phyloP scores from a whole-genome alignment of 1,140 invertebrate species.

The Rhagoletis zephyria region DNA sequence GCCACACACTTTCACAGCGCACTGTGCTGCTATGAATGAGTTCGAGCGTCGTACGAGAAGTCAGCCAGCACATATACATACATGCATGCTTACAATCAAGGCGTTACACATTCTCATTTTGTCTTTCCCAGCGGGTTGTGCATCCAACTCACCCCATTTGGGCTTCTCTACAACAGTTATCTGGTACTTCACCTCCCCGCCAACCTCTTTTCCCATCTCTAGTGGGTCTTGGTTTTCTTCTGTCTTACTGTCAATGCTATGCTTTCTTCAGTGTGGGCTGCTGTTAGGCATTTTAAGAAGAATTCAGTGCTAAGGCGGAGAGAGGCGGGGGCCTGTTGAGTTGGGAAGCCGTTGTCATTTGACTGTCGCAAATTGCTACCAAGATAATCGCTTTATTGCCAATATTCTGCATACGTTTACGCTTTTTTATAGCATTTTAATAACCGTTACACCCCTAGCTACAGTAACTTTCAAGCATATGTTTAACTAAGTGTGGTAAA shows the following conservation, averaged over 20 bases:
- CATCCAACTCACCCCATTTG: too few relatives aligned
- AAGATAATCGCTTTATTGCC: constrained; percentile 33
- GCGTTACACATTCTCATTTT: too few relatives aligned
- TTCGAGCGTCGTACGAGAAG: not conserved
- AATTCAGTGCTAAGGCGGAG: not conserved
- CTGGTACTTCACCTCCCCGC: too few relatives aligned
- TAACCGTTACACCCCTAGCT: not conserved
- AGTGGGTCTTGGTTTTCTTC: too few relatives aligned
- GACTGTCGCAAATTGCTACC: constrained; percentile 9
- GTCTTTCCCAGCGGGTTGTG: too few relatives aligned
- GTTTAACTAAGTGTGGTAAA: not conserved
- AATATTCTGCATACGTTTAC: constrained; percentile 19
- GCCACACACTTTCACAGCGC: not conserved
- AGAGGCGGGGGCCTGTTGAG: not conserved
- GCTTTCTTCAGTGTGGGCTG: not conserved
- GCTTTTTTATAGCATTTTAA: constrained; percentile 17
- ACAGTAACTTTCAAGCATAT: not conserved
- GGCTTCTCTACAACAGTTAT: too few relatives aligned
- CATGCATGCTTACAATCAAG: not conserved
- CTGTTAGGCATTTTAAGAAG: too few relatives aligned
- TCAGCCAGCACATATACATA: not conserved
- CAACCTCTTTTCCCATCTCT: too few relatives aligned
- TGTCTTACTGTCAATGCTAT: too few relatives aligned
- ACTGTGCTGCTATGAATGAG: not conserved
- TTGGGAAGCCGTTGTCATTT: not conserved